Conservation (phyloP, 92 coral and sea anemone species). For the Porites rus region DNA sequence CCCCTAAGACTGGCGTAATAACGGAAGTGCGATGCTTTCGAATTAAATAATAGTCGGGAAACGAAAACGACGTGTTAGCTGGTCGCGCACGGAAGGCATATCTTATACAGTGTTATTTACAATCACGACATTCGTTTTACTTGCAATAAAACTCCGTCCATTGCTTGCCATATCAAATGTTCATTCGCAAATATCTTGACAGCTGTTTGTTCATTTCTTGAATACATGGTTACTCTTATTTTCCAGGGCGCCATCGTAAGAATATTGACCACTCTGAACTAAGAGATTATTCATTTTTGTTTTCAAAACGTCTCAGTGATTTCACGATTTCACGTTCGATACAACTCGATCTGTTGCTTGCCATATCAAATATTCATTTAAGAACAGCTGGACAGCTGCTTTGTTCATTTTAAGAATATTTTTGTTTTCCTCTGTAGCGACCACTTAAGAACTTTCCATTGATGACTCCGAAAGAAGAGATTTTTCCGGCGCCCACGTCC, state of each 20-base stretch:
- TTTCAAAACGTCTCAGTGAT: no score
- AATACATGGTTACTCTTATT: no score
- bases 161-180: neutral
- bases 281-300: no score
- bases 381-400: neutral
- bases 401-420: neutral
- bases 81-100: no score
- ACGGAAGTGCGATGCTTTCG: no score
- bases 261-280: no score
- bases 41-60: no score
- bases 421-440: neutral
- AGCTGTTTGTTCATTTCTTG: neutral
- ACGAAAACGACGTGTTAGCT: no score
- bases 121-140: neutral
- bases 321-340: neutral
- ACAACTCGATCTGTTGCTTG: neutral
- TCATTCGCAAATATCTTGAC: neutral
- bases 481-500: neutral
- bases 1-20: no score
- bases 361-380: neutral
- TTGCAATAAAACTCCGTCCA: neutral
- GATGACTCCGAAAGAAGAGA: neutral
- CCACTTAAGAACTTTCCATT: neutral
- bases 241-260: no score
- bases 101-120: no score